Evolutionary conservation across 2,113 vertebrate genomes (phyloP).

Genomic region (Anoplopoma fimbria): DNA sequence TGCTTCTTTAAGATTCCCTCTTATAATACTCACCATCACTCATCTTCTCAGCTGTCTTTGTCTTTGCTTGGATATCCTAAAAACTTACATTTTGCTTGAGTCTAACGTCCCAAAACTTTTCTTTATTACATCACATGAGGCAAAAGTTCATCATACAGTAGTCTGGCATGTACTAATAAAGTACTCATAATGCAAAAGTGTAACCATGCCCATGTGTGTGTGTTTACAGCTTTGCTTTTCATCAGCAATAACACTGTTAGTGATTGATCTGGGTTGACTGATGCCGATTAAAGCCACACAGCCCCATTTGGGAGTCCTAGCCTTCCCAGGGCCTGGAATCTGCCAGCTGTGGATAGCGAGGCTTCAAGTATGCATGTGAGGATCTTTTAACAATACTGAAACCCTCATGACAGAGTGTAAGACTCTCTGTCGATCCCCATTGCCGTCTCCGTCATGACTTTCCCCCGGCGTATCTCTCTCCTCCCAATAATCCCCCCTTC

Average conservation of each 20-base stretch:
- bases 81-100: not conserved
- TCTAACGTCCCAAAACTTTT: not conserved
- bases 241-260: constrained; percentile 26
- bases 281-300: constrained; percentile 35
- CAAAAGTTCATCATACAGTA: not conserved
- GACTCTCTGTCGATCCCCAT: constrained; percentile 23
- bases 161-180: constrained; percentile 14
- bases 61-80: constrained; percentile 2
- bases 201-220: not conserved
- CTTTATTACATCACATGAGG: not conserved
- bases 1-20: not conserved
- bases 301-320: not conserved
- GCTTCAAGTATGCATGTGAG: constrained; percentile 35
- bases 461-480: constrained; percentile 11
- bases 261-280: constrained; percentile 42
- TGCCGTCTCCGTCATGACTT: constrained; percentile 40
- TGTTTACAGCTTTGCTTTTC: constrained; percentile 4
- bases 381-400: constrained; percentile 40
- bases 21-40: not conserved
- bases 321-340: constrained; percentile 25
- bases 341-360: constrained; percentile 30
- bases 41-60: constrained; percentile 22
- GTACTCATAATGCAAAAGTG: not conserved
- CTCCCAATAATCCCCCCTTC: constrained; percentile 36
- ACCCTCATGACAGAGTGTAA: constrained; percentile 28